Evolutionary conservation across 2,113 vertebrate species (phyloP).

Genomic region (Hepsetus odoe): DNA sequence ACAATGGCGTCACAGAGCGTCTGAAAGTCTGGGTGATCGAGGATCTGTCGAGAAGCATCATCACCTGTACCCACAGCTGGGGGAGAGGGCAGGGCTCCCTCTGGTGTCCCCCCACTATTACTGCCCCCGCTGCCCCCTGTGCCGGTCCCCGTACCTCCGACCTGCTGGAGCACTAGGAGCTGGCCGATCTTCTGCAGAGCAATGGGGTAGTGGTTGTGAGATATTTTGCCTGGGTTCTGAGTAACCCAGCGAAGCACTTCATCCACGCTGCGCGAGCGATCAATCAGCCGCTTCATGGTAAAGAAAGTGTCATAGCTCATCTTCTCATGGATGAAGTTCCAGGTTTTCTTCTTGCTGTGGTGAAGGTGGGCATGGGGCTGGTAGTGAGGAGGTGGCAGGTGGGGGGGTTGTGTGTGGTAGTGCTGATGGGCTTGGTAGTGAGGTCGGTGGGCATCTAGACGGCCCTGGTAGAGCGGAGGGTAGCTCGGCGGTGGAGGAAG

Average conservation of each 20-base stretch:
- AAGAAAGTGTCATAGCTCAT: conserved; percentile 91
- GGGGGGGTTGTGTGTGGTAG: conserved; percentile 61
- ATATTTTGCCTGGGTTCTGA: conserved; percentile 90
- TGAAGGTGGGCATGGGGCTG: conserved; percentile 65
- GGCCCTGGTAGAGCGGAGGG: conserved; percentile 67
- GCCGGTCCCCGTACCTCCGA: neutral
- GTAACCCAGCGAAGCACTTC: conserved; percentile 93
- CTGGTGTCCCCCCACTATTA: neutral
- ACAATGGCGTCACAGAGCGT: conserved; percentile 84
- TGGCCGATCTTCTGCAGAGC: conserved; percentile 89
- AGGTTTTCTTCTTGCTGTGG: conserved; percentile 78
- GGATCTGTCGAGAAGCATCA: conserved; percentile 62
- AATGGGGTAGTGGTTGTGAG: conserved; percentile 87
- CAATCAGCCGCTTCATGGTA: conserved; percentile 89
- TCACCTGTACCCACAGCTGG: conserved; percentile 37
- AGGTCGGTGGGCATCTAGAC: conserved; percentile 55
- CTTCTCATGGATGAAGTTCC: conserved; percentile 88
- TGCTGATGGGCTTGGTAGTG: conserved; percentile 67
- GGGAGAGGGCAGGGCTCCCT: conserved; percentile 12
- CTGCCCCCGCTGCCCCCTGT: neutral
- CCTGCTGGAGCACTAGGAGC: conserved; percentile 73
- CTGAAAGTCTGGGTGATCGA: conserved; percentile 85
- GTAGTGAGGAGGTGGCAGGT: conserved; percentile 64
- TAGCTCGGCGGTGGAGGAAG: conserved; percentile 61
- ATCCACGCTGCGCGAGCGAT: conserved; percentile 83